Percentiles rank a stretch among this genome's conserved stretches.
Conservation (phyloP, 2,888 invertebrate genomes). For the Byasa hedistus region DNA sequence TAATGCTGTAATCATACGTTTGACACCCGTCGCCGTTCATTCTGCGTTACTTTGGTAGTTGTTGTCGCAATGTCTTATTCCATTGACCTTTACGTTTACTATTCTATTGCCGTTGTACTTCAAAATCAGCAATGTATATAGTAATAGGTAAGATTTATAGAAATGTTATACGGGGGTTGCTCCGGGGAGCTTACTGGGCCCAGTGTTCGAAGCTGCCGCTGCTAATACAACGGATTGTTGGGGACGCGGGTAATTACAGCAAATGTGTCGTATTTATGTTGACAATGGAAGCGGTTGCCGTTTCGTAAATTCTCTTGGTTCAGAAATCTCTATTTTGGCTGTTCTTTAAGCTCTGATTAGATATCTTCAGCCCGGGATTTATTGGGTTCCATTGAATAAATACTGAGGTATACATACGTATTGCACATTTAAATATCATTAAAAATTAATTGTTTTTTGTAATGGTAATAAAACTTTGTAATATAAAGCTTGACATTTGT, state of each 20-base stretch:
- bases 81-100: conserved; percentile 40
- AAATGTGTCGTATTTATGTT: conserved; percentile 67
- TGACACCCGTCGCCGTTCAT: conserved; percentile 53
- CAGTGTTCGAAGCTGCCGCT: conserved; percentile 53
- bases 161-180: conserved; percentile 32
- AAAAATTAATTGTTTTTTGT: too few species aligned
- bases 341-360: conserved; percentile 36
- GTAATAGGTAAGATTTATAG: conserved; percentile 21
- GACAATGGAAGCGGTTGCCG: conserved; percentile 53
- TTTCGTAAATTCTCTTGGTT: conserved; percentile 38
- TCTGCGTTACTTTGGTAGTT: conserved; percentile 4
- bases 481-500: too few species aligned
- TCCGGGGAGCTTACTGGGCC: conserved; percentile 45
- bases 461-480: too few species aligned
- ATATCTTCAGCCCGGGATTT: not conserved
- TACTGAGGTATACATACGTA: too few species aligned
- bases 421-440: too few species aligned
- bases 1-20: conserved; percentile 75
- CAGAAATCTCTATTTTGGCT: conserved; percentile 38
- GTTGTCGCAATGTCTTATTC: conserved; percentile 21
- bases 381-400: not conserved
- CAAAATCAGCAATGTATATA: conserved; percentile 41
- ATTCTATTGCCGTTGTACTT: not conserved
- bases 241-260: conserved; percentile 70
- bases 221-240: conserved; percentile 68